phyloP scores from a whole-genome alignment of 2,113 vertebrate species.

The Lethenteron reissneri region DNA sequence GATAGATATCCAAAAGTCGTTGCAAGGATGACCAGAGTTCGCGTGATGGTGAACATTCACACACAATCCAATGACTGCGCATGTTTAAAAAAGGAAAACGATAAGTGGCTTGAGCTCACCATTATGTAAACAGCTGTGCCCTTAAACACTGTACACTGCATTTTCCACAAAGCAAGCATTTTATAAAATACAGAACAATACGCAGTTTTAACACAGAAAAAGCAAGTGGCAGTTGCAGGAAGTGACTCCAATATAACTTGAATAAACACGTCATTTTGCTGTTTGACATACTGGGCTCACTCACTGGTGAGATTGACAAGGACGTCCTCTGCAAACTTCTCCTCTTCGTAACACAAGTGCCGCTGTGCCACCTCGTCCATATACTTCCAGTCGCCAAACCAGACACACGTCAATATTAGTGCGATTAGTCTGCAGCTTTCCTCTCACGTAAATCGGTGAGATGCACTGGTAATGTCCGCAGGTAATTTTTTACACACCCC shows the following conservation, averaged over 20 bases:
- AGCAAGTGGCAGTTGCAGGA: background rate
- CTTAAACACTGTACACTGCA: background rate
- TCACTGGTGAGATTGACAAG: conserved; percentile 56
- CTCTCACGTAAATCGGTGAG: background rate
- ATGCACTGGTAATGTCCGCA: conserved; percentile 11
- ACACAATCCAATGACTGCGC: too few species aligned
- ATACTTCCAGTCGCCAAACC: conserved; percentile 17
- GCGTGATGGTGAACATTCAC: too few species aligned
- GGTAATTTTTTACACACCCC: conserved; percentile 5
- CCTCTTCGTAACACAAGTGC: conserved; percentile 30
- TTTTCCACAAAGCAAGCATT: background rate
- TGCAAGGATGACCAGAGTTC: too few species aligned
- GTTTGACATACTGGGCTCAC: conserved; percentile 11
- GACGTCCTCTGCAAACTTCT: conserved; percentile 30
- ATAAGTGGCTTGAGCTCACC: too few species aligned
- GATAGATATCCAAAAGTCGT: too few species aligned
- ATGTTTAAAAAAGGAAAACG: too few species aligned
- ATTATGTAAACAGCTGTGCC: background rate
- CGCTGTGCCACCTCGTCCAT: conserved; percentile 33
- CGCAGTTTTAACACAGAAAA: background rate
- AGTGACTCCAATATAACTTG: background rate
- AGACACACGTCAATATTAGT: too few species aligned
- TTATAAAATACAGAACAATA: background rate
- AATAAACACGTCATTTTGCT: background rate
- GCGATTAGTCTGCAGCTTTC: too few species aligned